Evolutionary conservation across 2,888 invertebrate species (phyloP), one percentile per base, ranked within the genome.

Genomic region (Campoletis raptor): DNA sequence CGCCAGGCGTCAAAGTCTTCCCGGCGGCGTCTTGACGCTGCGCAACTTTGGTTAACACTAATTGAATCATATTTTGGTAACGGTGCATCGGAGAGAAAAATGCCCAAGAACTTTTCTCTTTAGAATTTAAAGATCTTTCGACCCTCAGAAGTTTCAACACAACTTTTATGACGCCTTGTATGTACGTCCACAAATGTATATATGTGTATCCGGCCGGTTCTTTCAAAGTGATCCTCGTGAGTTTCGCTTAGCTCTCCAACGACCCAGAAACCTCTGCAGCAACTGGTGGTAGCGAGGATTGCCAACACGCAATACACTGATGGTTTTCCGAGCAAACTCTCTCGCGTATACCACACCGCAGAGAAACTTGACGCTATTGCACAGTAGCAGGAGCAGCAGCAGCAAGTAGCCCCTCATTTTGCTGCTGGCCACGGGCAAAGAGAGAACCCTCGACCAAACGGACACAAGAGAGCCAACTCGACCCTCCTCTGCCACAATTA

Each of bases 281-380:
- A 88, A 88, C 88, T 88, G 86, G 88, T 88, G 88, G 87, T 74
- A 82, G 80, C 54, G 66, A 66, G 64, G 72, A 76, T 69, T 79
- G 85, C 80, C 76, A 80, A 64, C 85, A 85, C 80, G 82, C 85
- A 80, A 83, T 69, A 66, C 73, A 74, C 52, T 78, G 77, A 77
- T 70, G 82, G 52, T 79, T 81, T 74, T 61, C 64, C 85, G 57
- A 74, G 78, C 72, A 37, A 82, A 66, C 21, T 79, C 52, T 24
- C 79, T 52, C 45, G 52, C 24, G 67, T 64, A 57, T 45, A 45
- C 21, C 74, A 74, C 67, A 21, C 54, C 48, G 45, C 36, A 54
- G 78, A 73, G 83, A 79, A 83, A 80, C 74, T 79, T 67, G 74
- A 80, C 79, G 69, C 85, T 66, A 54, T 57, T 81, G 69, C 42